Percentiles rank a stretch among this genome's conserved stretches.
Evolutionary conservation across 2,113 vertebrate species (phyloP).

Genomic region (Deroptyus accipitrinus): DNA sequence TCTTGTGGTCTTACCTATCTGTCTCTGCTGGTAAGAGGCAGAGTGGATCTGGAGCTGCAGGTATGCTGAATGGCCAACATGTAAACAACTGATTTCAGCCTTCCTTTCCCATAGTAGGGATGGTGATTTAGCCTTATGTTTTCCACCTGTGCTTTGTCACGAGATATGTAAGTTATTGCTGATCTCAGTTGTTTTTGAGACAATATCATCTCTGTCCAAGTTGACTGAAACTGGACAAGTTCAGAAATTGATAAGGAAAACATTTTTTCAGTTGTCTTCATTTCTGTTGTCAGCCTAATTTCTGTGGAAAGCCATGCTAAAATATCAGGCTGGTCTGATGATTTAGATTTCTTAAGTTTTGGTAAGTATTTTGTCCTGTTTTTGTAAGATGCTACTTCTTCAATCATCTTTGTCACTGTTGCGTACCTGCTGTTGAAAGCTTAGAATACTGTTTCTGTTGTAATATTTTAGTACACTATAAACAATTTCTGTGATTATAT

Average conservation of each 20-base stretch:
- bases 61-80: no score
- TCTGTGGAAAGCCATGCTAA: neutral
- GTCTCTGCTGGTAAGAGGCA: neutral
- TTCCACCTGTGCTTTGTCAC: neutral
- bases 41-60: neutral
- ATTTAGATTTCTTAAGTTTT: neutral
- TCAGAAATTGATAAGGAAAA: neutral
- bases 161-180: accelerated
- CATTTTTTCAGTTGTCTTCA: neutral
- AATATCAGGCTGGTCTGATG: neutral
- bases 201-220: neutral
- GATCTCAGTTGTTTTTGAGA: neutral
- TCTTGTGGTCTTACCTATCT: neutral
- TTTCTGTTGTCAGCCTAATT: neutral
- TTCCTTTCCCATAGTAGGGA: neutral
- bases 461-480: neutral
- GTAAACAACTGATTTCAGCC: neutral
- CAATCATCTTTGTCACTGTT: neutral
- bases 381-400: accelerated
- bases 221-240: neutral
- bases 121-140: neutral
- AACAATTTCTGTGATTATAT: neutral
- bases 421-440: neutral
- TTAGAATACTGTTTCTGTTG: neutral
- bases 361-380: neutral